Evolutionary conservation across 1,140 invertebrate species (phyloP), one percentile per base, ranked within the genome.

Genomic region (Drosophila littoralis): DNA sequence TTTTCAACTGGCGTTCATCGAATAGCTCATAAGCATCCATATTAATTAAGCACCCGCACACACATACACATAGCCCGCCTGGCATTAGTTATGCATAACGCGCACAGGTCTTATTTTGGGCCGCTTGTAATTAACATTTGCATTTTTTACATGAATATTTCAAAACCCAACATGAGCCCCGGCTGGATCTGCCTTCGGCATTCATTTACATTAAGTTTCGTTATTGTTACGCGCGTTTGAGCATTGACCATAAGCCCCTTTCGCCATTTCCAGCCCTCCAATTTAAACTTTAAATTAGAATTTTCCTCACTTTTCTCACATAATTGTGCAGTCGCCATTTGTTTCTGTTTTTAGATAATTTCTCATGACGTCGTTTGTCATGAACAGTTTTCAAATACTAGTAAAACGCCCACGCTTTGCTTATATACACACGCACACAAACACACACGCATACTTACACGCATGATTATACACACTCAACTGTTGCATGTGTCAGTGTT

Each of bases 101-200:
- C 83, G 65, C 83, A 79, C 83, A 58, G 68, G 71, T 86, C 83
- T 79, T 79, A 77, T 77, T 83, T 75, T 69, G 58, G 46, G 45
- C 38, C 45, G 38, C 45, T 68, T 75, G 79, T 88, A 86, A 88
- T 86, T 86, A 88, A 86, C 73, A 86, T 86, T 86, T 86, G 74
- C 79, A 83, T 83, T 83, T 81, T 88, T 88, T 13, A 77, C 70
- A 58, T 64, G 59, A 70, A 70, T 70, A 70, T 70, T 58, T 32
- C 58, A 38, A 50, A 10, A 2, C 13, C 13, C 13, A 42, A 42
- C 32, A 15, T 5, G 4, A 36, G 7, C 28, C 17, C 33, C 48
- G n/a, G 15, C 9, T n/a, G 32, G 40, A n/a, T 28, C 13, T 32
- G 9, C 6, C 63, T 17, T 10, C 35, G 48, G 82, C 75, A 79